Base-by-base conservation (phyloP, 2,113 vertebrate species). In the Silurus glanis region DNA sequence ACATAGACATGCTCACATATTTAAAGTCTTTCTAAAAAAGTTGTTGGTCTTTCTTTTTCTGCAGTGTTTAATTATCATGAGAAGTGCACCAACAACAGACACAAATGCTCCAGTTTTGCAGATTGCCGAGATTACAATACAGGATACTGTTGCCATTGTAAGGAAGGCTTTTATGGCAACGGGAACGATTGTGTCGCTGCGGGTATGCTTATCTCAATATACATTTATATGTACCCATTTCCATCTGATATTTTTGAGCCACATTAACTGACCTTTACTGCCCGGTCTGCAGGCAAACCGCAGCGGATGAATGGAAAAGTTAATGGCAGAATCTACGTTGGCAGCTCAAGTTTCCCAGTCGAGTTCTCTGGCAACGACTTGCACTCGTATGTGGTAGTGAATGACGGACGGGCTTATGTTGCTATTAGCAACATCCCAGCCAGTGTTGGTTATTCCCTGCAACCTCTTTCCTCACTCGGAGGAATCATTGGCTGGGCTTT, bases 401-500 rank as follows among this genome's bases (percentile, higher is more conserved):
- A 98, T 47, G 97, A 99, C 1, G 98, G 98, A 0, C 97, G 98
- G 3, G 96, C 98, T 10, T 99, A 99, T 66, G 96, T 98, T 0
- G 98, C 98, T 82, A 96, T 99, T 91, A 99, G 98, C 92, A 96
- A 96, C 89, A 95, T 99, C 84, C 96, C 97, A 0, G 86, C 92
- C 16, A 85, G 83, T 3, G 1, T 99, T 0, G 98, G 98, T 0
- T 95, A 96, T 23, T 97, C 98, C 0, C 93, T 99, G 85, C 93
- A 96, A 79, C 97, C 97, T 4, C 95, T 99, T 85, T 93, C 96
- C 0, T 95, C 96, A 8, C 89, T 99, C 0, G 97, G 97, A 16
- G 96, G 96, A 21, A 91, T 96, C 90, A 98, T 99, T 45, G 98
- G 98, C 19, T 99, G 98, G 98, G 97, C 97, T 89, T 99, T 99